These are phyloP conservation scores for Osmerus mordax DNA, from an alignment of 2,113 vertebrate species.

Conservation along the genomic window DNA sequence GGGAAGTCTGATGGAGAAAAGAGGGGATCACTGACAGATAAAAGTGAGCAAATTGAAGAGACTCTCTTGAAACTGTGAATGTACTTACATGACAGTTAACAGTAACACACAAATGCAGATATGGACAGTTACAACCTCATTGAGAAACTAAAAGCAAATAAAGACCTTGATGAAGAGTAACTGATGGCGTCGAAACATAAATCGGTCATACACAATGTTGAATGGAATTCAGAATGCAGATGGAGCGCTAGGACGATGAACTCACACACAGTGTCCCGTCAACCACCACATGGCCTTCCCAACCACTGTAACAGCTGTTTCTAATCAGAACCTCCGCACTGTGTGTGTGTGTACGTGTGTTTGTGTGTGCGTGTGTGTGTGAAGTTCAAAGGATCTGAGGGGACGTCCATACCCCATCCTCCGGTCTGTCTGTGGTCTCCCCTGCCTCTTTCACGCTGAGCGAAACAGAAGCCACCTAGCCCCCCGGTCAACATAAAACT, in stretches of 20 bases:
- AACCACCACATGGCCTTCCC: conserved; percentile 31
- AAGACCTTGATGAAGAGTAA: no score
- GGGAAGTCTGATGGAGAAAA: conserved; percentile 32
- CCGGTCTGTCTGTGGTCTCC: conserved; percentile 32
- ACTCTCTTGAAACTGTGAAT: conserved; percentile 40
- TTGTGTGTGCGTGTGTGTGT: conserved; percentile 5
- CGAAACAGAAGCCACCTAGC: conserved; percentile 44
- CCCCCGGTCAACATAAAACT: conserved; percentile 37
- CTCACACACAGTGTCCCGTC: conserved; percentile 29
- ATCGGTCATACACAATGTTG: no score
- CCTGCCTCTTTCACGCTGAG: conserved; percentile 56
- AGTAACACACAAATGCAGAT: no score
- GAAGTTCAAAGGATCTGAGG: conserved; percentile 64
- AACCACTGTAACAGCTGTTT: conserved; percentile 67
- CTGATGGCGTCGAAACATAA: no score
- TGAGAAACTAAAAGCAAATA: no score
- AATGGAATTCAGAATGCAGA: no score
- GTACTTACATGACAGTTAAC: no score
- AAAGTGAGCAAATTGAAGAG: conserved; percentile 39
- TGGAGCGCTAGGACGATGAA: background rate
- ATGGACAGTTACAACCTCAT: no score
- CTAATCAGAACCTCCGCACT: conserved; percentile 61
- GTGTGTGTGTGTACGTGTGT: conserved; percentile 5
- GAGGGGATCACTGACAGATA: conserved; percentile 36
- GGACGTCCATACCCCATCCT: conserved; percentile 56